Conservation (phyloP, 2,888 invertebrate genomes). For the Tipula lateralis region DNA sequence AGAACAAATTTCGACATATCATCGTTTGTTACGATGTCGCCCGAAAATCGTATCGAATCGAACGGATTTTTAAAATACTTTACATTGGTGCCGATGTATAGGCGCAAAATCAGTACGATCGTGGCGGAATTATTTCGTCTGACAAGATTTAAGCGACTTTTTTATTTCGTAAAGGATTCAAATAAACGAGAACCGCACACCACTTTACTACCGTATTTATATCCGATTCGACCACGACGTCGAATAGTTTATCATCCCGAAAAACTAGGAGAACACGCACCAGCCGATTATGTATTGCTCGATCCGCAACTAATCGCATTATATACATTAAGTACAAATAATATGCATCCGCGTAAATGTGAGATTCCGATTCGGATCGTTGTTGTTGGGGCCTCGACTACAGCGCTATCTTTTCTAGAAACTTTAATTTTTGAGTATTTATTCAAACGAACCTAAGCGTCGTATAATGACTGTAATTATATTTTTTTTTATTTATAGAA, state of each 20-base stretch:
- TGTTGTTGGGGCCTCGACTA: constrained; percentile 59
- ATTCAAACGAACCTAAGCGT: neutral
- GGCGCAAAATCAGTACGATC: constrained; percentile 42
- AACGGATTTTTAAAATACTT: constrained; percentile 35
- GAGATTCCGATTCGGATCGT: constrained; percentile 56
- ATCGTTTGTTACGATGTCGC: constrained; percentile 28
- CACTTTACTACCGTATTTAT: constrained; percentile 36
- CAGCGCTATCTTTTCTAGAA: constrained; percentile 58
- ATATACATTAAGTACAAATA: constrained; percentile 46
- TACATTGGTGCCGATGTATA: constrained; percentile 51
- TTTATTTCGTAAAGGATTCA: constrained; percentile 44
- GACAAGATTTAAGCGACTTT: constrained; percentile 48
- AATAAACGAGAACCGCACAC: constrained; percentile 45
- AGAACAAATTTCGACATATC: constrained; percentile 32
- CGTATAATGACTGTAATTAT: neutral
- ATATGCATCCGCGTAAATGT: constrained; percentile 38
- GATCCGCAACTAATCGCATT: constrained; percentile 41
- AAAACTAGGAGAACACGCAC: constrained; percentile 28
- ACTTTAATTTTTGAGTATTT: constrained; percentile 54
- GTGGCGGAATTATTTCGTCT: constrained; percentile 53
- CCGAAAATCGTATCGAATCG: constrained; percentile 25
- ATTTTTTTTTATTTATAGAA: constrained; percentile 41
- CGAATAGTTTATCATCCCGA: neutral
- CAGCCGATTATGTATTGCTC: constrained; percentile 31
- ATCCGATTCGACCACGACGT: constrained; percentile 32